These are phyloP conservation scores for Myxocyprinus asiaticus DNA, from an alignment of 2,113 vertebrate species.

Conservation along the genomic window DNA sequence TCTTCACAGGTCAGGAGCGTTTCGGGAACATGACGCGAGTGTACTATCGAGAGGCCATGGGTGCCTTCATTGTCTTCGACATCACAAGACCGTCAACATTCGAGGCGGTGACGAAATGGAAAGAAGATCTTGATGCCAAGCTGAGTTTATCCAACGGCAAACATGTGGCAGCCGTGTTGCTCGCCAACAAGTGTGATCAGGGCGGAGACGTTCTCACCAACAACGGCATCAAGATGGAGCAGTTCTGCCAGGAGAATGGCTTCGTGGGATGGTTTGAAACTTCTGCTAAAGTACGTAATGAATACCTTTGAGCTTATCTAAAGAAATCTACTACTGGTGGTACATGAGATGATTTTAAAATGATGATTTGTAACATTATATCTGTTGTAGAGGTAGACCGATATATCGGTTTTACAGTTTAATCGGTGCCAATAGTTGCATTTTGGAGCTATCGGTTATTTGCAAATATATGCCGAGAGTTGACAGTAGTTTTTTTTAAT, in stretches of 20 bases:
- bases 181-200: conserved; percentile 82
- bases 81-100: conserved; percentile 76
- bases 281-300: conserved; percentile 75
- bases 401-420: no score
- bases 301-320: background rate
- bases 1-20: conserved; percentile 75
- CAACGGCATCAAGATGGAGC: conserved; percentile 72
- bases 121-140: conserved; percentile 81
- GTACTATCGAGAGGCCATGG: conserved; percentile 82
- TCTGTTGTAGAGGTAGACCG: no score
- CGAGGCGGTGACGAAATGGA: conserved; percentile 79
- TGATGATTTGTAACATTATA: no score
- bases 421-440: no score
- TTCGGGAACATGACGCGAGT: conserved; percentile 84
- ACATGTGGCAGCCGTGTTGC: conserved; percentile 72
- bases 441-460: no score
- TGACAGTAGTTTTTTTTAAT: no score
- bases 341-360: no score
- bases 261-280: conserved; percentile 80
- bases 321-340: background rate
- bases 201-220: conserved; percentile 67
- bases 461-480: no score
- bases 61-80: conserved; percentile 80
- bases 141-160: conserved; percentile 71
- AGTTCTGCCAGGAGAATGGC: conserved; percentile 78